Evolutionary conservation across 2,797 vertebrate genomes (phyloP).

Genomic region (Salarias fasciatus): DNA sequence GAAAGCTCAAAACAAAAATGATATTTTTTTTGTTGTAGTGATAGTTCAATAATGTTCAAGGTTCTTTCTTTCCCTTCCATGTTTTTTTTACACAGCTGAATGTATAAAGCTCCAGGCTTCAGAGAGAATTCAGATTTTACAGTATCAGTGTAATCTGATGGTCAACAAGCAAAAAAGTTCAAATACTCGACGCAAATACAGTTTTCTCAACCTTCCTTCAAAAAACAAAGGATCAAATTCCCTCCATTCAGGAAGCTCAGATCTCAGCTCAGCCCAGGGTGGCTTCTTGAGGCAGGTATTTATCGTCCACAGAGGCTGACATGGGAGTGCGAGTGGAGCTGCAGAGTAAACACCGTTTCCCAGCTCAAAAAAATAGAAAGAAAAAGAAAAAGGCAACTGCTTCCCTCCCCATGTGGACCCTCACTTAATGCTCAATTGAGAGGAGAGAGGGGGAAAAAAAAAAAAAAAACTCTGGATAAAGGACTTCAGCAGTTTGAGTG

Average conservation of each 20-base stretch:
- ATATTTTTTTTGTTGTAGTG: no score
- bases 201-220: not conserved
- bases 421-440: constrained; percentile 67
- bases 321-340: constrained; percentile 20
- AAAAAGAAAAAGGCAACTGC: no score
- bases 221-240: constrained; percentile 11
- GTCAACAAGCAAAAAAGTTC: no score
- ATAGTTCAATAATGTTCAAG: no score
- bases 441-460: constrained; percentile 43
- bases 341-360: constrained; percentile 50
- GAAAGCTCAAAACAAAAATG: no score
- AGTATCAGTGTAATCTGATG: no score
- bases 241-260: constrained; percentile 3
- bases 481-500: constrained; percentile 63
- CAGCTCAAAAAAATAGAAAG: constrained; percentile 22
- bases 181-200: no score
- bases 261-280: not conserved
- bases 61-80: no score
- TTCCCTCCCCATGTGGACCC: constrained; percentile 34
- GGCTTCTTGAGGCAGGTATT: constrained; percentile 24
- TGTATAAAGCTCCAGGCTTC: no score
- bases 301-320: constrained; percentile 19
- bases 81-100: no score
- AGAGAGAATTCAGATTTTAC: no score
- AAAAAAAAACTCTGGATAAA: constrained; percentile 58